Percentiles rank a stretch among this genome's conserved stretches.
These are phyloP conservation scores for Gambusia affinis DNA, from an alignment of 2,113 vertebrate genomes.

Conservation along the genomic window DNA sequence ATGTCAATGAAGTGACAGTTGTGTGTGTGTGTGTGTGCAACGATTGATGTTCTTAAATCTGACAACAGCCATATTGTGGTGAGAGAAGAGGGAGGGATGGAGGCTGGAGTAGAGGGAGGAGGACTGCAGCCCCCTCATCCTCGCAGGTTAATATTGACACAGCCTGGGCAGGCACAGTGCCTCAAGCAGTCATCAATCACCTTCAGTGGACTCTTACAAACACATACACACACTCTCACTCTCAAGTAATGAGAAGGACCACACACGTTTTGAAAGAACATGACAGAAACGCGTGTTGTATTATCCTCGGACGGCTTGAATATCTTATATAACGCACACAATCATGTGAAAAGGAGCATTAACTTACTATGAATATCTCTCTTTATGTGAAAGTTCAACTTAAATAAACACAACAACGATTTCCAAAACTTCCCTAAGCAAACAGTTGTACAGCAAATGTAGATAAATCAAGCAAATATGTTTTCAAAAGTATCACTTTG, in stretches of 20 bases:
- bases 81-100: constrained; percentile 48
- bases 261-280: constrained; percentile 45
- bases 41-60: constrained; percentile 62
- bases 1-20: constrained; percentile 90
- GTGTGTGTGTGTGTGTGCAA: constrained; percentile 33
- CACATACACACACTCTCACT: constrained; percentile 22
- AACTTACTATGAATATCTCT: constrained; percentile 29
- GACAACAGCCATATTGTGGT: constrained; percentile 72
- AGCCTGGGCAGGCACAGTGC: constrained; percentile 71
- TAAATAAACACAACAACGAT: constrained; percentile 61
- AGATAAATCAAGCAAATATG: constrained; percentile 74
- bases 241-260: constrained; percentile 36
- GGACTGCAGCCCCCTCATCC: constrained; percentile 66
- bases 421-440: constrained; percentile 64
- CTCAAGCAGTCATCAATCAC: constrained; percentile 70
- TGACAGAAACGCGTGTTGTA: constrained; percentile 32
- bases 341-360: constrained; percentile 16
- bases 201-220: constrained; percentile 62
- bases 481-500: constrained; percentile 67
- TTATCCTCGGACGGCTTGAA: constrained; percentile 2
- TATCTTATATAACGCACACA: constrained; percentile 4
- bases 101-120: constrained; percentile 46
- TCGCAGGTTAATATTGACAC: constrained; percentile 81
- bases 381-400: constrained; percentile 52
- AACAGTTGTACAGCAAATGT: constrained; percentile 67